Percentiles rank a stretch among this genome's conserved stretches.
These are phyloP conservation scores for Latheticus oryzae DNA, from an alignment of 2,888 invertebrate genomes.

Conservation along the genomic window DNA sequence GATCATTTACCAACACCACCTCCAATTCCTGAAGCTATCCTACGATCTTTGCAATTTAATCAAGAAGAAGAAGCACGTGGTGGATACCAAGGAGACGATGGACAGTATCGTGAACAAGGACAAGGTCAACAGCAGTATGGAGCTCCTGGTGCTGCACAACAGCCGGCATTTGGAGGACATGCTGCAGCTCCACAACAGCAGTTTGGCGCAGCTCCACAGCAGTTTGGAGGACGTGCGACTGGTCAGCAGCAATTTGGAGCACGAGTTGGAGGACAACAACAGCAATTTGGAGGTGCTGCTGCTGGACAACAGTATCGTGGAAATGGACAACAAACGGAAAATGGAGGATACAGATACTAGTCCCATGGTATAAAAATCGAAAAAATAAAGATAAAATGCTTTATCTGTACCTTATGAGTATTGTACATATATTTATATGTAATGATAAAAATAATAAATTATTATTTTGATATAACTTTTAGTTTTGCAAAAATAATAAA, in stretches of 20 bases:
- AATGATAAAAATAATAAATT: constrained; percentile 36
- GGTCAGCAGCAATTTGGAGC: constrained; percentile 19
- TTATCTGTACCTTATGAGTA: constrained; percentile 27
- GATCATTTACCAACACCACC: constrained; percentile 71
- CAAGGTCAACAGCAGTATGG: constrained; percentile 35
- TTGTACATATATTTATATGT: constrained; percentile 30
- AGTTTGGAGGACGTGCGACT: constrained; percentile 1
- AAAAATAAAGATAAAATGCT: no score
- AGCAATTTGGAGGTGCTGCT: constrained; percentile 13
- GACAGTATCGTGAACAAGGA: constrained; percentile 48
- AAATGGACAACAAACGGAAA: constrained; percentile 25
- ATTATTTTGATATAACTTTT: constrained; percentile 36
- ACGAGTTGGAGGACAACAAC: no score
- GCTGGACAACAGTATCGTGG: constrained; percentile 14
- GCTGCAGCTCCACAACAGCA: constrained; percentile 10
- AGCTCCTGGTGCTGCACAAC: constrained; percentile 2
- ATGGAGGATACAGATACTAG: constrained; percentile 52
- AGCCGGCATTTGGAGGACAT: constrained; percentile 14
- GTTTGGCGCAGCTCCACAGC: constrained; percentile 8
- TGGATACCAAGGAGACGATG: constrained; percentile 50
- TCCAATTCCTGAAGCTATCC: constrained; percentile 71
- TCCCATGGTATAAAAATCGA: no score
- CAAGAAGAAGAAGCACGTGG: constrained; percentile 54
- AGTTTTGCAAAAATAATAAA: no score
- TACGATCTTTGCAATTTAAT: constrained; percentile 58